Evolutionary conservation across 2,113 vertebrate species (phyloP), one percentile per base, ranked within the genome.

Genomic region (Lipophrys pholis): DNA sequence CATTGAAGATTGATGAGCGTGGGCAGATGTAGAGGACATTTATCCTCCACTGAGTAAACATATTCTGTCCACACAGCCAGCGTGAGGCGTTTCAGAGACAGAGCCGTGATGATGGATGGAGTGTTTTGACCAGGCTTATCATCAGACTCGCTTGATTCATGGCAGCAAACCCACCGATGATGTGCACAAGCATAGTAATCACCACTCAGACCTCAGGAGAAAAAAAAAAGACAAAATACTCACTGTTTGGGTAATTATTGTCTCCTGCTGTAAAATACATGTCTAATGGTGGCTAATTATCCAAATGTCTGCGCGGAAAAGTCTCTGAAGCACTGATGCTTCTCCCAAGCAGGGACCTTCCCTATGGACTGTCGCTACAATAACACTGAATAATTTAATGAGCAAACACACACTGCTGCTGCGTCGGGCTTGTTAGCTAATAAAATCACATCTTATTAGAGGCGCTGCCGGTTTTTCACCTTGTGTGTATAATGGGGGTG

Each of bases 341-440:
- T 76, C 61, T 66, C 74, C 43, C 10, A 15, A 11, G 12, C 53
- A 56, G 61, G 45, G 58, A 58, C 76, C 14, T 50, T 71, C 69
- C 45, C 79, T 21, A 14, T 12, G 81, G 80, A 72, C 49, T 9
- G 49, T 73, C 11, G n/a, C 76, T 68, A 75, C 78, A 90, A 80
- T 87, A 92, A 81, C 82, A 69, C 84, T 86, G 88, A 89, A 91
- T 90, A 76, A 92, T 93, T 90, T 90, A 81, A 87, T 92, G 91
- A 84, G 78, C 62, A 86, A 75, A 93, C 79, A 85, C 65, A 91
- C 67, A 79, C 69, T 82, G 58, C 17, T 77, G 83, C 40, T 69
- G 61, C 90, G 63, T 88, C 1, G 88, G 1, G 1, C 90, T 94
- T 91, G 90, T 93, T 93, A 93, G 88, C 91, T 89, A 91, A 89